Evolutionary conservation across 2,888 invertebrate species (phyloP), one percentile per base, ranked within the genome.

Genomic region (Plebejus anna): DNA sequence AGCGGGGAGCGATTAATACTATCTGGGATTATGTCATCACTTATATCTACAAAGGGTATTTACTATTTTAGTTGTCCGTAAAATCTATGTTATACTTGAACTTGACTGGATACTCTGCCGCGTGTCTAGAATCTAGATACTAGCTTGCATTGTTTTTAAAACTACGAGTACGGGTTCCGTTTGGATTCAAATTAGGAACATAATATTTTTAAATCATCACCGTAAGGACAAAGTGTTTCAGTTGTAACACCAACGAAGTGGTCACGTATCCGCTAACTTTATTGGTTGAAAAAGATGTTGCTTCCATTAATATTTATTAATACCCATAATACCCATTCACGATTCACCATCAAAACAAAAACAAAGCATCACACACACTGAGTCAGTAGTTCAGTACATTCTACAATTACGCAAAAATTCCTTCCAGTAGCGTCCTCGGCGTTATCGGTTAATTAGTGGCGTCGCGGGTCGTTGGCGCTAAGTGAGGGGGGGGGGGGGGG

Each of bases 391-490:
- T 66, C 32, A 13, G 13, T 66, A 66, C 16, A 61, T 59, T 59
- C 22, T 16, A 22, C 59, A n/a, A 61, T 61, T 61, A 28, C 61
- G 61, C 61, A 16, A 66, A 59, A 66, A 66, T 36, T 32, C 66
- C 66, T 66, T 66, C 66, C 32, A 36, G 32, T 36, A 13, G 66
- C 4, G 66, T 36, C 66, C 66, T 66, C 66, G 32, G 32, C 16
- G 11, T 72, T 32, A 76, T 59, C 76, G 59, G 75, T 79, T 77
- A 78, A 79, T 80, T 78, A 77, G 76, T 77, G 77, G 78, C 81
- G 81, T 80, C 81, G 82, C 78, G 81, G 82, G 83, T 84, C 84
- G 82, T 82, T 82, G 83, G 82, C 81, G 76, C 78, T 76, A 66
- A 51, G 77, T 78, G 79, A 79, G 78, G 78, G 70, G 73, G 73